Evolutionary conservation across 2,888 invertebrate species (phyloP).

Genomic region (Tetanocera ferruginea): DNA sequence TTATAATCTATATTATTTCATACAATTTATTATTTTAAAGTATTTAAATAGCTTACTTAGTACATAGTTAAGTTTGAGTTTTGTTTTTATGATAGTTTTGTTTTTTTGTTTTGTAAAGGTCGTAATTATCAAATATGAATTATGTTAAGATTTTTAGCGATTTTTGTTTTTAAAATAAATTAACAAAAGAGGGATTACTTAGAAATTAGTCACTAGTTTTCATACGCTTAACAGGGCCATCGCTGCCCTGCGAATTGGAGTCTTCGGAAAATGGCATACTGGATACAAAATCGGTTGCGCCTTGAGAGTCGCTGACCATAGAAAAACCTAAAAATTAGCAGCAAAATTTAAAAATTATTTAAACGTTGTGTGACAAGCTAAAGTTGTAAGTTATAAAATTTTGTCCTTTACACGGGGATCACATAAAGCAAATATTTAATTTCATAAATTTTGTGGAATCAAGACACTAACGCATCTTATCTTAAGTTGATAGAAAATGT

Average conservation of each 20-base stretch:
- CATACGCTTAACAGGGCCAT: slow-evolving; percentile 80
- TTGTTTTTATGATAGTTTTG: slow-evolving; percentile 4
- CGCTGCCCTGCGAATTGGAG: slow-evolving; percentile 90
- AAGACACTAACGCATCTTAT: neutral
- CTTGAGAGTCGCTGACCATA: slow-evolving; percentile 91
- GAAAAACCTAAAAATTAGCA: slow-evolving; percentile 79
- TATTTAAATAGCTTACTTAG: slow-evolving; percentile 28
- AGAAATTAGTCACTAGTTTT: slow-evolving; percentile 74
- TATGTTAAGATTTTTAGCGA: slow-evolving; percentile 1
- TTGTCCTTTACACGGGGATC: too few species aligned
- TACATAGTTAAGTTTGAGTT: slow-evolving; percentile 14
- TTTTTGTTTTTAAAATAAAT: slow-evolving; percentile 18
- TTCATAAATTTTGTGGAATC: too few species aligned
- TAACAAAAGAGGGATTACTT: neutral
- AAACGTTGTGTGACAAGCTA: neutral
- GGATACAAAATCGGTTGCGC: slow-evolving; percentile 88
- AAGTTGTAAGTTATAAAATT: neutral
- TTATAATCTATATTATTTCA: slow-evolving; percentile 4
- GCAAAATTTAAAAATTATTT: neutral
- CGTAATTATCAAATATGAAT: slow-evolving; percentile 21
- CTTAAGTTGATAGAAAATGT: neutral
- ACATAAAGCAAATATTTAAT: too few species aligned
- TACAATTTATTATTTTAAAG: neutral
- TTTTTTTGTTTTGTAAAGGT: neutral
- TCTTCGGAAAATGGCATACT: slow-evolving; percentile 91